These are phyloP conservation scores for Ictidomys tridecemlineatus DNA, from an alignment of 2,113 vertebrate species.

Conservation along the genomic window DNA sequence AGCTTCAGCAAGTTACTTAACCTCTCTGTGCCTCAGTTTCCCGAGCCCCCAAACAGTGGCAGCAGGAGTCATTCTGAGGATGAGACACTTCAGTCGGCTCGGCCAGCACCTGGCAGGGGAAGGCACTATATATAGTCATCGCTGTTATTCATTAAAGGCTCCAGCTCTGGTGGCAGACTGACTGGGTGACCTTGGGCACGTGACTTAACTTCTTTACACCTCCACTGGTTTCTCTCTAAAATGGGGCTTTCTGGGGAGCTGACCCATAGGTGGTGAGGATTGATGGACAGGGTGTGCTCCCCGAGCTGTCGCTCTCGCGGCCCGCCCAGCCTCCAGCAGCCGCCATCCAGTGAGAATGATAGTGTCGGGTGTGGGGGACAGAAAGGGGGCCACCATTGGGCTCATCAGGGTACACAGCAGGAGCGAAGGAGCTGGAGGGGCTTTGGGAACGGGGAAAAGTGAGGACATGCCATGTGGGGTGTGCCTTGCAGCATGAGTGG, in stretches of 20 bases:
- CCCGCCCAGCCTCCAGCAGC: too few relatives aligned
- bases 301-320: neutral
- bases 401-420: too few relatives aligned
- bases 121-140: neutral
- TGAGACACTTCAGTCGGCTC: neutral
- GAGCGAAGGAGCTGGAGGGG: neutral
- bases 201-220: neutral
- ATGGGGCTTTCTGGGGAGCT: conserved; percentile 14
- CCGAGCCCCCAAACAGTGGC: neutral
- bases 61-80: neutral
- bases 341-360: neutral
- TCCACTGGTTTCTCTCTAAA: conserved; percentile 47
- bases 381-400: neutral
- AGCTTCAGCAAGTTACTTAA: neutral
- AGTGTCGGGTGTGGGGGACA: neutral
- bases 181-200: neutral
- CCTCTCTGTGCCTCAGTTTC: conserved; percentile 27
- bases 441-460: neutral
- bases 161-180: neutral
- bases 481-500: neutral
- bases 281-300: neutral
- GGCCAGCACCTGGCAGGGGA: neutral
- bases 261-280: neutral
- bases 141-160: neutral
- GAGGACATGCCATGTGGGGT: neutral